Base-by-base conservation (phyloP, 2,797 vertebrate species). In the Eulemur coronatus region DNA sequence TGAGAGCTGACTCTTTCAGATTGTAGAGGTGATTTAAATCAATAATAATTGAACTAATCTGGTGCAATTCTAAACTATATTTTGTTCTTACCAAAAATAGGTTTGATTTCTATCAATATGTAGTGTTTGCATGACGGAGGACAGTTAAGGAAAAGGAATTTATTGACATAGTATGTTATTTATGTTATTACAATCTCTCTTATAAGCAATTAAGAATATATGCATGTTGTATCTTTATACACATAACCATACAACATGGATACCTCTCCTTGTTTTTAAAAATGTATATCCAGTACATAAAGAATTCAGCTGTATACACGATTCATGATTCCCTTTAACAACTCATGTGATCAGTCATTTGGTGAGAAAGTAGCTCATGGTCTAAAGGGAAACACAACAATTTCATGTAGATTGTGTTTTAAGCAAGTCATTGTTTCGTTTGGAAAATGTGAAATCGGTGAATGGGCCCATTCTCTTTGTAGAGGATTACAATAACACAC, bases 401-500 rank as follows among this genome's bases (percentile, higher is more conserved):
- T 98, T 98, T 98, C 98, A 96, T 96, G 96, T 97, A 98, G 96
- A 98, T 96, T 84, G 38, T 97, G 88, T 98, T 98, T 98, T 98
- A 96, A 98, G 95, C 95, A 96, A 98, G 97, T 98, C 84, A 75
- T 98, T 98, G 98, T 98, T 98, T 57, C 91, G 67, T 98, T 98
- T 98, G 98, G 98, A 98, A 98, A 98, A 98, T 97, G 98, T 98
- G 98, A 98, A 99, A 98, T 98, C 95, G 98, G 96, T 98, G 98
- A 99, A 98, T 98, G 98, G 98, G 98, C 98, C 98, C 98, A 98
- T 98, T 99, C 98, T 98, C 99, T 99, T 99, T 98, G 98, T 98
- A 98, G 98, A 98, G 98, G 99, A 99, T 99, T 99, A 99, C 98
- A 99, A 98, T 98, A 98, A 98, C 98, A 99, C 98, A 99, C 98